These are phyloP conservation scores for Sakesphorus luctuosus DNA, from an alignment of 2,113 vertebrate species.

Conservation along the genomic window DNA sequence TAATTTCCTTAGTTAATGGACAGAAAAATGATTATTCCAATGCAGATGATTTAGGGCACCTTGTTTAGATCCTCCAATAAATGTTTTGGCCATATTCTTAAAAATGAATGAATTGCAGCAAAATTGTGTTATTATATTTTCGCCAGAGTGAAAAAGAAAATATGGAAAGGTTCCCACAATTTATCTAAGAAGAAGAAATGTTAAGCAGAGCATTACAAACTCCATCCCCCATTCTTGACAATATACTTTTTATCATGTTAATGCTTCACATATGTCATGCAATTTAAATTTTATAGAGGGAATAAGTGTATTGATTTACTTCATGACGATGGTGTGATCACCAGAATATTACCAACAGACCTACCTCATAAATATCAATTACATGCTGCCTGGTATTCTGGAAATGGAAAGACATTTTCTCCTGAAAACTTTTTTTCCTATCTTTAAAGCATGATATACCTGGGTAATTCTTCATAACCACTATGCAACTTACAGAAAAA, in stretches of 20 bases:
- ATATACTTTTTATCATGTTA: conserved; percentile 22
- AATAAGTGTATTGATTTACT: conserved; percentile 19
- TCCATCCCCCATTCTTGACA: background rate
- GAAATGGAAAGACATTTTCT: background rate
- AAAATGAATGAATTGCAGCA: background rate
- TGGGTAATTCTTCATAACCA: background rate
- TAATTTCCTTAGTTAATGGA: background rate
- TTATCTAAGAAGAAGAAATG: background rate
- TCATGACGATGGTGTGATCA: background rate
- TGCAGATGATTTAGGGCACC: background rate
- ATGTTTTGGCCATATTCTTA: background rate
- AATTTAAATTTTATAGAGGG: conserved; percentile 26
- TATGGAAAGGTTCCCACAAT: background rate
- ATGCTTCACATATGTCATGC: background rate
- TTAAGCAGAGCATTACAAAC: conserved; percentile 33
- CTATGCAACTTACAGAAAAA: background rate
- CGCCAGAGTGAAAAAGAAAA: conserved; percentile 11
- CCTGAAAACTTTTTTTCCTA: background rate
- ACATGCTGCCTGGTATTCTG: background rate
- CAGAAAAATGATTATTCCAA: conserved; percentile 21
- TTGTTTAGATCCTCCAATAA: background rate
- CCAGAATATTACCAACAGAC: background rate
- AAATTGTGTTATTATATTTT: background rate
- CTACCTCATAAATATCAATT: background rate
- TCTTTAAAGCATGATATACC: background rate